Base-by-base conservation (phyloP, 2,888 invertebrate species). In the Drosophila borealis region DNA sequence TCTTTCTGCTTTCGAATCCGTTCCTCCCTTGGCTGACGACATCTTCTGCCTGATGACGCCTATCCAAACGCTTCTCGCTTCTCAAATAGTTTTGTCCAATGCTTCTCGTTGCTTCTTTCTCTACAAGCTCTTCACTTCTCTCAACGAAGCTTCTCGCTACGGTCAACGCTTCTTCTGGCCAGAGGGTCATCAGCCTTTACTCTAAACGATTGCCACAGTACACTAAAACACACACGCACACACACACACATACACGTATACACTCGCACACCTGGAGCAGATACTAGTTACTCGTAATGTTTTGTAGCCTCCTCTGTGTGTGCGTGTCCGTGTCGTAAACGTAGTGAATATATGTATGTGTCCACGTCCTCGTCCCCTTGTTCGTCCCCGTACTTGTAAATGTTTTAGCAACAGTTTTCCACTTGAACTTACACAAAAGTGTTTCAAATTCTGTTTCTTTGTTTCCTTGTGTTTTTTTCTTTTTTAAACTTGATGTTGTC, bases 401-500 rank as follows among this genome's bases (percentile, higher is more conserved):
- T 74, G 71, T 76, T 66, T 71, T 66, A 77, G 62, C 73, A 72
- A 75, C 53, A 62, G 62, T 62, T 70, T 63, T 56, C 14, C 59
- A 72, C 42, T 71, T 60, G 54, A 75, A 57, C 46, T 67, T 54
- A 21, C 44, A 55, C 55, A 55, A 61, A 49, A 61, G 48, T 62
- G 36, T 64, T 65, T 49, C 44, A 62, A 55, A 53, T 57, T 49
- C 36, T 21, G 29, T 59, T 60, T 56, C 29, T 37, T 65, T 50
- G 41, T 44, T 66, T 60, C 10, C 49, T 29, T 62, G 10, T 39
- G n/a, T 55, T 46, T 39, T 53, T 46, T 46, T 39, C 49, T 46
- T 41, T 70, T 41, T 45, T 55, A 33, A 37, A 42, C 54, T 68
- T 56, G 50, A 66, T 56, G 56, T 44, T 21, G 10, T 50, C 29